Percentiles rank a stretch among this genome's conserved stretches.
These are phyloP conservation scores for Pherbina coryleti DNA, from an alignment of 2,888 invertebrate species.

Conservation along the genomic window DNA sequence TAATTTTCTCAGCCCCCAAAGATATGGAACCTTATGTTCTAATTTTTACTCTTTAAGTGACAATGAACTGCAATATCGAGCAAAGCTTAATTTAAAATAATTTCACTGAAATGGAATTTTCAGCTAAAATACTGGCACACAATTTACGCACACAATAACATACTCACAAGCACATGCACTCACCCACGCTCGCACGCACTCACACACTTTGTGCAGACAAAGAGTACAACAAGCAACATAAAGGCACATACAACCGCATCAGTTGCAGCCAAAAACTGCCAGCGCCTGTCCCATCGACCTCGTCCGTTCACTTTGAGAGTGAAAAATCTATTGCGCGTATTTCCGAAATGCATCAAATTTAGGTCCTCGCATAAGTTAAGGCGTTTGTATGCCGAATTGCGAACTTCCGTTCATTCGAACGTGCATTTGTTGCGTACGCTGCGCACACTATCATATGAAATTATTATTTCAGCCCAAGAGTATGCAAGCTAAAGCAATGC, in stretches of 20 bases:
- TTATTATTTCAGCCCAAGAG: conserved; percentile 1
- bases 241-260: neutral
- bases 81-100: neutral
- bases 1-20: neutral
- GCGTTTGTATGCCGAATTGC: neutral
- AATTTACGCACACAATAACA: neutral
- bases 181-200: too few species aligned
- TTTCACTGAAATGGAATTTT: conserved; percentile 4
- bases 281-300: too few species aligned
- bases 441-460: neutral
- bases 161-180: too few species aligned
- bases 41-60: neutral
- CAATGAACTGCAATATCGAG: neutral
- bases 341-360: conserved; percentile 14
- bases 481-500: conserved; percentile 2
- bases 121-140: neutral
- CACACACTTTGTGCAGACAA: too few species aligned
- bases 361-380: conserved; percentile 13
- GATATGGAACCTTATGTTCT: neutral
- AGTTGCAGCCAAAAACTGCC: neutral
- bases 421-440: neutral
- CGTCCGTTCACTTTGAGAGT: too few species aligned
- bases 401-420: neutral
- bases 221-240: neutral
- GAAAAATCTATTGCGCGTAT: neutral